A percentile compares a stretch with the other conserved stretches of the same genome.
These are phyloP conservation scores for Autographa gamma DNA, from an alignment of 2,888 invertebrate species.

Conservation along the genomic window DNA sequence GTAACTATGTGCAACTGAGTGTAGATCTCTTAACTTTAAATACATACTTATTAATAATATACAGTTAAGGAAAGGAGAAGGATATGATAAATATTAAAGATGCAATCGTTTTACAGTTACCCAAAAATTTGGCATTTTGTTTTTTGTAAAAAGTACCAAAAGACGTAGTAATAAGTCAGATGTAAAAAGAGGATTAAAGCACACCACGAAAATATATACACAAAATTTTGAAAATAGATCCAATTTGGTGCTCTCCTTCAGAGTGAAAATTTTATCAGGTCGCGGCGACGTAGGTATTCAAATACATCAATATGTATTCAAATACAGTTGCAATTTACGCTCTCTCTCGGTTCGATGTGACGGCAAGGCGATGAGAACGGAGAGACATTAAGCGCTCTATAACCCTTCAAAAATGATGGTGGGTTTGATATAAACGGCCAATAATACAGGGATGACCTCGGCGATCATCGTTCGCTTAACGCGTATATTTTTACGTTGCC, in stretches of 20 bases:
- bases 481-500: no score
- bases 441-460: no score
- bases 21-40: conserved; percentile 1
- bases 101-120: background rate
- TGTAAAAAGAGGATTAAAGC: background rate
- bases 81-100: background rate
- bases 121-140: background rate
- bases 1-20: background rate
- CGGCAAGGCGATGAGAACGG: background rate
- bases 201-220: background rate
- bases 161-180: background rate
- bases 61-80: background rate
- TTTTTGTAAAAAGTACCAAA: background rate
- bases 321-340: background rate
- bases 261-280: no score
- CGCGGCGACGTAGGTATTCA: no score
- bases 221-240: background rate
- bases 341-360: background rate
- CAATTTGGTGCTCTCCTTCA: background rate
- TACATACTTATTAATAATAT: background rate
- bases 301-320: background rate
- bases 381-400: background rate
- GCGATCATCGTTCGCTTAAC: no score
- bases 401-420: no score
- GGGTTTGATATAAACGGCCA: background rate